phyloP scores from a whole-genome alignment of 1,140 invertebrate species.

The Drosophila sulfurigaster region DNA sequence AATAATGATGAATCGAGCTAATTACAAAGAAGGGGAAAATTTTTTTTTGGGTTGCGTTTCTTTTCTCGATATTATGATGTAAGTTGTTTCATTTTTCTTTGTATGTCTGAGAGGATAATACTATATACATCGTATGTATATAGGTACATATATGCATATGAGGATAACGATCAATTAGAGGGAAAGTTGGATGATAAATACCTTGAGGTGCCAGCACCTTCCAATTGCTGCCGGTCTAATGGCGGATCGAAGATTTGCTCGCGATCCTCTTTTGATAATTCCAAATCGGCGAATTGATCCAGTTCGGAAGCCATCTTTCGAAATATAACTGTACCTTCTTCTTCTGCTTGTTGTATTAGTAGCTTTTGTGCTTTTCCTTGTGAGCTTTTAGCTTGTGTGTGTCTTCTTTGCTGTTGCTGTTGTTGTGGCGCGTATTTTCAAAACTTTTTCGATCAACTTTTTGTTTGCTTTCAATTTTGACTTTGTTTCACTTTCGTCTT shows the following conservation, averaged over 20 bases:
- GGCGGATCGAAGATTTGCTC: constrained; percentile 85
- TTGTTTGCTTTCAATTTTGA: not conserved
- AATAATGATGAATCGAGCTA: not conserved
- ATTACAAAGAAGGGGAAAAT: not conserved
- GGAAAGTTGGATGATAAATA: constrained; percentile 46
- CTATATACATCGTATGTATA: no score
- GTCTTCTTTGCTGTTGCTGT: constrained; percentile 3
- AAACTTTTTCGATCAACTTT: not conserved
- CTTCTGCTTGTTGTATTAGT: not conserved
- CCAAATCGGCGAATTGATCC: constrained; percentile 85
- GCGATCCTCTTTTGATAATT: constrained; percentile 85
- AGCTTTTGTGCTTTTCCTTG: constrained; percentile 5
- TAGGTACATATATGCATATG: not conserved
- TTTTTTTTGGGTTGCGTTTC: not conserved
- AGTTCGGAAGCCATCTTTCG: constrained; percentile 83
- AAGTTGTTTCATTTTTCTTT: constrained; percentile 3
- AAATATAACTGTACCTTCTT: constrained; percentile 25
- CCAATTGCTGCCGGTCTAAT: constrained; percentile 84
- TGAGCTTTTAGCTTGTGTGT: not conserved
- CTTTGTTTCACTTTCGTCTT: constrained; percentile 1
- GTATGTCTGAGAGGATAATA: not conserved
- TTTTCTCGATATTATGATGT: not conserved
- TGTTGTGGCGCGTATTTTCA: not conserved
- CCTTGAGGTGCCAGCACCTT: constrained; percentile 85
- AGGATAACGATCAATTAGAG: not conserved